Evolutionary conservation across 2,797 vertebrate species (phyloP), one percentile per base, ranked within the genome.

Genomic region (Betta splendens): DNA sequence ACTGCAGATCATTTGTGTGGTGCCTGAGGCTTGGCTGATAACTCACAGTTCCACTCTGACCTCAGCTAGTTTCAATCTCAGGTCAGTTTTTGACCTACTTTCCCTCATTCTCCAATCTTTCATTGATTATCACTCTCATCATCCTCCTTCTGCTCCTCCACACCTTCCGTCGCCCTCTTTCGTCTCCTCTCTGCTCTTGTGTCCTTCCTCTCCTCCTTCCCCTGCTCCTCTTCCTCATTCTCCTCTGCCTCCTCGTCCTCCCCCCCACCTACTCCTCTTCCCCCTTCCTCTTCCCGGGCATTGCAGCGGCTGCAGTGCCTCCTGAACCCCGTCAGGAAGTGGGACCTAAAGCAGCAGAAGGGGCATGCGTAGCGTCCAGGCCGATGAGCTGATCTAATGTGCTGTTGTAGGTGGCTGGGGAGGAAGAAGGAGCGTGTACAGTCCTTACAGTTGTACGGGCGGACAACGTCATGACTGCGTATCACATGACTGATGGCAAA

Each of bases 271-370:
- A 4, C 43, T 0, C 5, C 17, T 1, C 1, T 50, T 0, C 1
- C 65, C 3, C 8, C 71, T 3, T 22, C 82, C 23, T 57, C 79
- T 21, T 72, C 80, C 0, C 80, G 52, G 59, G 79, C 83, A 7
- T 70, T 85, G 73, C 85, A 89, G 72, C 82, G 78, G 57, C 78
- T 81, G 79, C 85, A 83, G 85, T 89, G 87, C 16, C 84, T 75
- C 47, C 64, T 64, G 73, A 89, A 84, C 3, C 85, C 84, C 0
- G 76, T 79, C 61, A 86, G 54, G 75, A 40, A 69, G 63, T 80
- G 64, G 0, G 84, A 85, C 51, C 81, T 70, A 75, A 89, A 88
- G 76, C 57, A 67, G 83, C 88, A 90, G 80, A 87, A 90, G 70
- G 86, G 87, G 58, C 88, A 90, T 60, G 75, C 66, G 56, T 73